Base-by-base conservation (phyloP, 2,113 vertebrate genomes). In the Atherinomorus stipes region DNA sequence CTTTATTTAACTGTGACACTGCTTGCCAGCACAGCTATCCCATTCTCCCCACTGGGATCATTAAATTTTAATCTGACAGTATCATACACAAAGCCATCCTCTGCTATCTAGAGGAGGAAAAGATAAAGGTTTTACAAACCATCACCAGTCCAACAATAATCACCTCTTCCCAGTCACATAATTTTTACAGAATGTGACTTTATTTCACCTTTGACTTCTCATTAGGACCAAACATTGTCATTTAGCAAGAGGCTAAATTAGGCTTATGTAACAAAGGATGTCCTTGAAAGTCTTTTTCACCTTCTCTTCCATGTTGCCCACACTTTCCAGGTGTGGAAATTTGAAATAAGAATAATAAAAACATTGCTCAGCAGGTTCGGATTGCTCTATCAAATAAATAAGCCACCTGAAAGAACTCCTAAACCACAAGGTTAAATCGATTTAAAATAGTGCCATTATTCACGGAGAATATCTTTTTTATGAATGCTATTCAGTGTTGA, bases 41-140 rank as follows among this genome's bases (percentile, higher is more conserved):
- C 37, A 23, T 67, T 70, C 44, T 21, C 73, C 73, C 78, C 71
- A 51, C 52, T 51, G 84, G 76, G 66, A 81, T 83, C 84, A 86
- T 91, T 88, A 86, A 87, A 82, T 49, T 89, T 89, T 88, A 83
- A 89, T 87, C 84, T 82, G 40, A 60, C 73, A 69, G 65, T 71
- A 85, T 88, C 78, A 85, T 54, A 81, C 71, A 84, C 80, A 81
- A 79, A 84, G 78, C 66, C 74, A 69, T 81, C 82, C 76, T 54
- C 64, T 28, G 81, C 81, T 80, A 76, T 88, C 86, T 73, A 83
- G 62, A 16, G 22, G 63, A 80, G 61, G 37, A 21, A 67, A 54
- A 78, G 60, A 87, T 75, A 71, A 85, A 71, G 63, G 76, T 74
- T 85, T 85, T 63, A 64, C 74, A 81, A 80, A 74, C 66, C 70